Evolutionary conservation across 2,113 vertebrate genomes (phyloP), one percentile per base, ranked within the genome.

Genomic region (Anhinga anhinga): DNA sequence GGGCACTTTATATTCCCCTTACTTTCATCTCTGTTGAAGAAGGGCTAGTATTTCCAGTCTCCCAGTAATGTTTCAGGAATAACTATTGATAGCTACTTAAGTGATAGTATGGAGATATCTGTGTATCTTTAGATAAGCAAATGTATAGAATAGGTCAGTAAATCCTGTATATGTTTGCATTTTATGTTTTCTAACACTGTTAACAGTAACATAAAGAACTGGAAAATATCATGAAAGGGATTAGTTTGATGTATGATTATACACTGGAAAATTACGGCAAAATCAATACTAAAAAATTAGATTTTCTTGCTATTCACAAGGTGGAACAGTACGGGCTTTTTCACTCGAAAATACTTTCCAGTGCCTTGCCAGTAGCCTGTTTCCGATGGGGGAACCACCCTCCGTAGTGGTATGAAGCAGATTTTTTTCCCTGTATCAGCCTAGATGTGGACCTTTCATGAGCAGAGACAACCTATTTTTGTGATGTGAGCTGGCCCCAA

Each of bases 381-480:
- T 97, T 97, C 83, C 13, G 7, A 30, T 66, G 53, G 19, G 50
- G 52, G 18, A 85, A 83, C 76, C 70, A 95, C 73, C 11, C 13
- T 87, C 27, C 38, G 20, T 69, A 70, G 49, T 21, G 59, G 58
- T 77, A 66, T 52, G 81, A 94, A 87, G 82, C 83, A 89, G 90
- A 63, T n/a, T 40, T 84, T 77, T 96, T 84, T 63, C 66, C 73
- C 85, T 83, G 22, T 87, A 18, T 93, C 90, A 93, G 52, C 74
- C 86, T 96, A 93, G 95, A 97, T 93, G 92, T 90, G 70, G 55
- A 63, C 74, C 88, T 88, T 97, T 96, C 94, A 94, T 62, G 34
- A 96, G 78, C 76, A 95, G 88, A 96, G 84, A 89, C 66, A 94
- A 67, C 63, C 85, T 94, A 85, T 97, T 98, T 98, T 96, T 97